Evolutionary conservation across 2,113 vertebrate genomes (phyloP).

Genomic region (Dendrocopos noguchii): DNA sequence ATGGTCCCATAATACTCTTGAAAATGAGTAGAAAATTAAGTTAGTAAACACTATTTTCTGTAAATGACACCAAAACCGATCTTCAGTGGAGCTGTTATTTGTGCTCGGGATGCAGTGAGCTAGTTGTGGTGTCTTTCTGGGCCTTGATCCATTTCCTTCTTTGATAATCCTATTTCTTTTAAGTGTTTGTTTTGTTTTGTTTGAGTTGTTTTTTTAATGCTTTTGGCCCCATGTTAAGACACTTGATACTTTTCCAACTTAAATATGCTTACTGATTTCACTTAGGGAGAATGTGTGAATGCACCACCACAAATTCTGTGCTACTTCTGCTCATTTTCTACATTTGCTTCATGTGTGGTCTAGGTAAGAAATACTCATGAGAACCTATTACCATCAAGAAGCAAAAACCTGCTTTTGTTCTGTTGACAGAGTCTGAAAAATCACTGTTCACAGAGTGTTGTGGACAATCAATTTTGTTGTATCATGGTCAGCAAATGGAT

Average conservation of each 20-base stretch:
- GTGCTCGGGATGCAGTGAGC: background rate
- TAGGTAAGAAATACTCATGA: background rate
- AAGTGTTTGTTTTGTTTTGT: too few species aligned
- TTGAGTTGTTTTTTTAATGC: background rate
- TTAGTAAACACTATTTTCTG: background rate
- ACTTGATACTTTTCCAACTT: background rate
- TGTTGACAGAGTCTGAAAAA: background rate
- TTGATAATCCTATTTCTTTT: background rate
- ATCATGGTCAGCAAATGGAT: background rate
- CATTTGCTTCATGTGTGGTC: background rate
- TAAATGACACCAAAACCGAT: background rate
- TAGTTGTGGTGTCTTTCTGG: background rate
- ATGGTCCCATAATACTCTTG: background rate
- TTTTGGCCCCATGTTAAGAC: background rate
- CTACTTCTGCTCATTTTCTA: background rate
- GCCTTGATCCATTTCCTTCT: background rate
- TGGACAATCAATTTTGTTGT: background rate
- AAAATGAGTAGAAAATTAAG: background rate
- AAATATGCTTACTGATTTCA: background rate
- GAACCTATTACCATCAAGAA: background rate
- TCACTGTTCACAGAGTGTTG: background rate
- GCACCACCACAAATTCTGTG: background rate
- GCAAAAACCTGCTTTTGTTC: background rate
- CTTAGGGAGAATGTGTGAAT: background rate
- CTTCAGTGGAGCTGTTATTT: background rate